phyloP scores from a whole-genome alignment of 2,888 invertebrate species.

The Flexamia atlantica region DNA sequence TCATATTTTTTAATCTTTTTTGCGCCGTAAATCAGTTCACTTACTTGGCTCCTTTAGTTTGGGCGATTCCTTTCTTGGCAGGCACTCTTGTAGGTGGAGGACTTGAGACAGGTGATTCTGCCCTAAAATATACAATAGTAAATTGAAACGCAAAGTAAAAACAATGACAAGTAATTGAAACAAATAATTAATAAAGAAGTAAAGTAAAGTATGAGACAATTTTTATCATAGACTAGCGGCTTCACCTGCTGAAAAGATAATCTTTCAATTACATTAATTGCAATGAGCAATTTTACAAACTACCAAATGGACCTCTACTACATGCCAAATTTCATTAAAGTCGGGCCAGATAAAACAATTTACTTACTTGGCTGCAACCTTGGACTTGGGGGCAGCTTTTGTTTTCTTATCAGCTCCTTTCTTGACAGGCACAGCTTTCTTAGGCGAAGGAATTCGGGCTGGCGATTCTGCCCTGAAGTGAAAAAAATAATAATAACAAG shows the following conservation, averaged over 20 bases:
- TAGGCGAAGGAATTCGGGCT: neutral
- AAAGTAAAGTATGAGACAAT: too few relatives aligned
- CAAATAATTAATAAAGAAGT: too few relatives aligned
- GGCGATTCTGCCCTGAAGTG: neutral
- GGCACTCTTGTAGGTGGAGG: neutral
- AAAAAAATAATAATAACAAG: too few relatives aligned
- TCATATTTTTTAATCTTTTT: too few relatives aligned
- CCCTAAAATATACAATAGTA: neutral
- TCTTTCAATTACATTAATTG: too few relatives aligned
- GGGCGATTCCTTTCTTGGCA: neutral
- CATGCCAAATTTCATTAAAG: too few relatives aligned
- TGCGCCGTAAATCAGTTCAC: neutral
- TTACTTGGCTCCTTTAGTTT: neutral
- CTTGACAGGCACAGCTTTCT: neutral
- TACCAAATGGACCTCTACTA: too few relatives aligned
- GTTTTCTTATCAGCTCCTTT: neutral
- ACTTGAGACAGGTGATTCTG: neutral
- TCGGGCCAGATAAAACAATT: neutral
- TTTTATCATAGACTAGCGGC: too few relatives aligned
- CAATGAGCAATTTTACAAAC: too few relatives aligned
- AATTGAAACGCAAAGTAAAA: too few relatives aligned
- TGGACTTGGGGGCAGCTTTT: neutral
- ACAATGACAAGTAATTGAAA: too few relatives aligned
- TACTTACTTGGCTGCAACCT: neutral
- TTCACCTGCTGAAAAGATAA: too few relatives aligned